Evolutionary conservation across 2,797 vertebrate genomes (phyloP), one percentile per base, ranked within the genome.

Genomic region (Periparus ater): DNA sequence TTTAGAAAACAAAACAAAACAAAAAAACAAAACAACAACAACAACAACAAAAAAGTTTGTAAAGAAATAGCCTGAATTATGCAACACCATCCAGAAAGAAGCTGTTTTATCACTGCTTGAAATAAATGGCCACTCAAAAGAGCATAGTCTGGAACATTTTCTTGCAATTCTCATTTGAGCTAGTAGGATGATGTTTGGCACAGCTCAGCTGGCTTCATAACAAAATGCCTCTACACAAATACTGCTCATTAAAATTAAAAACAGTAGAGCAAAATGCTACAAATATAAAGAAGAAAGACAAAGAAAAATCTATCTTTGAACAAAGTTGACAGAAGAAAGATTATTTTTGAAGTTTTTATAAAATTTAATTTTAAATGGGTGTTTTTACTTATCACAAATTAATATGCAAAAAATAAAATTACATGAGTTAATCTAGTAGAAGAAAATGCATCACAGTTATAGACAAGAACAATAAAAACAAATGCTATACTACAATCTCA

Each of bases 191-290:
- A 93, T 95, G 63, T 85, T 85, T 96, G 93, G 91, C 92, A 92
- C 68, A 90, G n/a, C 15, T 63, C 83, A 79, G 40, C 50, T 87
- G 50, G 79, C 92, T 84, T 93, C 91, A 60, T 79, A 76, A 92
- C 38, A 87, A 92, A 96, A 96, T 50, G 63, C 55, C 42, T 92
- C 60, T 82, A 61, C 85, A 79, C 76, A 95, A 95, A 91, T 85
- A 96, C 48, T 86, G 47, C 53, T 92, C 48, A 83, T 85, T 65
- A 71, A 96, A 96, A 96, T 93, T 92, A 88, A 91, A 95, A 95
- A 88, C 87, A 88, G 67, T 72, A 67, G 65, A 65, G 70, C 50
- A n/a, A 95, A 94, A 85, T 84, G 19, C 54, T 85, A 84, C 73
- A 91, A 89, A 73, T 40, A 95, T 40, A 83, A 89, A 84, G 77